phyloP scores from a whole-genome alignment of 2,888 invertebrate genomes.

The Vanessa cardui region DNA sequence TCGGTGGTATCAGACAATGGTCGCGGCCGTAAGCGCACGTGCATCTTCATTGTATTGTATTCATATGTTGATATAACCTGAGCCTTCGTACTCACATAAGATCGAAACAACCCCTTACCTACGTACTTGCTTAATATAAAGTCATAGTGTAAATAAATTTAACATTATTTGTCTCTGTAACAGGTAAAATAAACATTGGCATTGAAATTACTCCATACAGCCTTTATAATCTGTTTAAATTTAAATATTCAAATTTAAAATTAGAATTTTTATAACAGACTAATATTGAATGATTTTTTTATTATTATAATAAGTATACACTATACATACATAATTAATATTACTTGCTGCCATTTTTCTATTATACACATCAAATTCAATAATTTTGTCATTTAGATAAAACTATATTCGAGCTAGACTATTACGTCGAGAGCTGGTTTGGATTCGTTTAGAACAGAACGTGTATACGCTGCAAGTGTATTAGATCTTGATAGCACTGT shows the following conservation, averaged over 20 bases:
- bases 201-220: no score
- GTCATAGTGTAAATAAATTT: no score
- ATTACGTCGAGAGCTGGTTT: conserved; percentile 3
- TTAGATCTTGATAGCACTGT: conserved; percentile 44
- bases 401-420: background rate
- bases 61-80: conserved; percentile 48
- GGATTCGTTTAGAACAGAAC: conserved; percentile 15
- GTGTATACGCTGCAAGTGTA: conserved; percentile 45
- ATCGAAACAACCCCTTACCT: background rate
- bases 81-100: background rate
- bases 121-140: background rate
- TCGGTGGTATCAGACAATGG: conserved; percentile 60
- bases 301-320: no score
- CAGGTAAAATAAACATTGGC: no score
- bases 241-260: no score
- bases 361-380: background rate
- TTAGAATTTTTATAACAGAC: no score
- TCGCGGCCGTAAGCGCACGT: conserved; percentile 59
- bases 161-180: no score
- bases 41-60: conserved; percentile 66
- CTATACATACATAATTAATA: no score
- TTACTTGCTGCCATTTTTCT: no score
- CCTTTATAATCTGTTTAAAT: no score
- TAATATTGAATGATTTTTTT: no score
- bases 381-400: background rate